phyloP scores from a whole-genome alignment of 2,797 vertebrate species.

The Helostoma temminkii region DNA sequence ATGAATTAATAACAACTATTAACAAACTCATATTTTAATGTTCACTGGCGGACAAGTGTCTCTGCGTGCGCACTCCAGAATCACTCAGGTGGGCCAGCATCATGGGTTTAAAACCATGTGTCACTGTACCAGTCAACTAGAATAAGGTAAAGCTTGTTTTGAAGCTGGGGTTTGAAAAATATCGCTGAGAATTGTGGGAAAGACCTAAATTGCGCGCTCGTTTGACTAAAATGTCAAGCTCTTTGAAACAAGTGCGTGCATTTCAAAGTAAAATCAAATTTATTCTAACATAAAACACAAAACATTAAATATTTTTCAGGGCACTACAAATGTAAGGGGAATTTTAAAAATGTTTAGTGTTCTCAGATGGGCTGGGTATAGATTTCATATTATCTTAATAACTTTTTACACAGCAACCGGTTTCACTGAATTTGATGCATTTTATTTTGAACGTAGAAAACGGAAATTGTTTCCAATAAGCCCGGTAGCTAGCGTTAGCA shows the following conservation, averaged over 20 bases:
- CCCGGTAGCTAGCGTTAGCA: constrained; percentile 18
- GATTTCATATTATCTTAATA: not conserved
- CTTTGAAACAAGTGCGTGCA: not conserved
- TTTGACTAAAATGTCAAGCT: not conserved
- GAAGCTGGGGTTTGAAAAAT: constrained; percentile 22
- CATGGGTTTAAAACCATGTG: no score
- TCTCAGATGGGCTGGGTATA: not conserved
- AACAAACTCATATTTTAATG: no score
- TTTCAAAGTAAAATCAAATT: constrained; percentile 49
- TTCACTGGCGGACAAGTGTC: no score
- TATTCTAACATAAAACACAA: not conserved
- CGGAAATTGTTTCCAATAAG: constrained; percentile 2
- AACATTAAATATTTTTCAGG: not conserved
- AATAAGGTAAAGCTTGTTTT: no score
- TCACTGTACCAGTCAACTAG: no score
- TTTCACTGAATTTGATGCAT: fast-evolving
- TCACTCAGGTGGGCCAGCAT: no score
- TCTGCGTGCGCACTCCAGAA: no score
- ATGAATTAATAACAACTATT: no score
- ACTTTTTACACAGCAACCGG: not conserved
- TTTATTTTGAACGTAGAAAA: constrained; percentile 57
- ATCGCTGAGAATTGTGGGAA: constrained; percentile 62
- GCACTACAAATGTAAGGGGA: not conserved
- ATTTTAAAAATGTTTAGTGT: no score
- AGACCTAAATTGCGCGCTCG: constrained; percentile 13